phyloP scores from a whole-genome alignment of 2,888 invertebrate genomes.

The Smittia sp. region DNA sequence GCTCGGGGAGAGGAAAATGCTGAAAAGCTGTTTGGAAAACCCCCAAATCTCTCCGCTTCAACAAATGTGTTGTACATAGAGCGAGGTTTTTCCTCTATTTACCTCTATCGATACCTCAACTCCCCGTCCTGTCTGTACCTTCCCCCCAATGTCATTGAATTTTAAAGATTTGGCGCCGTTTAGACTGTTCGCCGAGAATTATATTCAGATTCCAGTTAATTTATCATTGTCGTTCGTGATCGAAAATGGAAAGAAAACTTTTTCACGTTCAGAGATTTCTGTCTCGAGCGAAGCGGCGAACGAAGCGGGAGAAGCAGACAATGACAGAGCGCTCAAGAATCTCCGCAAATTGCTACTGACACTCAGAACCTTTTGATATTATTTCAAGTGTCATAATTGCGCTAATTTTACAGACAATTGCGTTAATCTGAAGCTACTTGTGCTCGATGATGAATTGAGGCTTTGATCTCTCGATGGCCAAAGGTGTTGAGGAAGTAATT shows the following conservation, averaged over 20 bases:
- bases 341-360: conserved; percentile 10
- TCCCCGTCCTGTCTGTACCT: conserved; percentile 28
- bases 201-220: conserved; percentile 36
- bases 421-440: conserved; percentile 12
- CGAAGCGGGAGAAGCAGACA: neutral
- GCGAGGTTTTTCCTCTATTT: neutral
- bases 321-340: neutral
- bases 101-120: neutral
- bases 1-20: neutral
- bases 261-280: conserved; percentile 5
- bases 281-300: neutral
- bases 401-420: conserved; percentile 32
- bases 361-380: conserved; percentile 29
- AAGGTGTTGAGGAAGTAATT: too few species aligned
- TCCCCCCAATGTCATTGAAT: conserved; percentile 4
- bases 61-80: neutral
- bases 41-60: neutral
- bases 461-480: neutral
- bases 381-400: conserved; percentile 36
- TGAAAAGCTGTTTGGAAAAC: neutral
- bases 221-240: conserved; percentile 25
- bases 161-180: conserved; percentile 35
- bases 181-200: conserved; percentile 17
- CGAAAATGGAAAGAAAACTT: conserved; percentile 9
- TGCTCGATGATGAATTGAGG: neutral